Conservation (phyloP, 2,888 invertebrate species). For the Melanophora roralis region DNA sequence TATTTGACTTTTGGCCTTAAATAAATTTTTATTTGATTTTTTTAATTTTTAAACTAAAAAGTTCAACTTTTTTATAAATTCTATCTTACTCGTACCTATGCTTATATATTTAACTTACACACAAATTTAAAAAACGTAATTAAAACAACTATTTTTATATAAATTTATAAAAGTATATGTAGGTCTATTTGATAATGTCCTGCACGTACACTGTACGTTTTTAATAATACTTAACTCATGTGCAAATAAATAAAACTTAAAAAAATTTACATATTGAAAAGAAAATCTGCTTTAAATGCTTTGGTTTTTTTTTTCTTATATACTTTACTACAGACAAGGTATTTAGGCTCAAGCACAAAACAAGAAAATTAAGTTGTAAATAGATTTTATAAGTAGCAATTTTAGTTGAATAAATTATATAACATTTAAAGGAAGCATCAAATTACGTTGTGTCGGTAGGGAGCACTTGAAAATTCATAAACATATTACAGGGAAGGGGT, state of each 20-base stretch:
- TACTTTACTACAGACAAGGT: not conserved
- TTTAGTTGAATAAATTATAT: conserved; percentile 43
- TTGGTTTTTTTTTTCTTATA: not conserved
- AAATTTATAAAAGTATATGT: too few species aligned
- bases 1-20: too few species aligned
- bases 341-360: conserved; percentile 13
- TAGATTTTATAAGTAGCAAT: not conserved
- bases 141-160: too few species aligned
- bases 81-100: too few species aligned
- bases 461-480: not conserved
- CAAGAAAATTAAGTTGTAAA: conserved; percentile 38
- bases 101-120: too few species aligned
- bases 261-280: not conserved
- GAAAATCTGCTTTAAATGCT: conserved; percentile 15
- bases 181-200: not conserved
- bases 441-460: conserved; percentile 34
- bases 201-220: not conserved
- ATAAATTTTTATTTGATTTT: too few species aligned
- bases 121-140: too few species aligned
- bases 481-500: not conserved
- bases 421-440: conserved; percentile 52
- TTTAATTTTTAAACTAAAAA: too few species aligned
- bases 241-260: not conserved
- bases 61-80: too few species aligned
- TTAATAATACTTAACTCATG: not conserved